phyloP scores from a whole-genome alignment of 2,888 invertebrate species.

The Drosophila gaucha region DNA sequence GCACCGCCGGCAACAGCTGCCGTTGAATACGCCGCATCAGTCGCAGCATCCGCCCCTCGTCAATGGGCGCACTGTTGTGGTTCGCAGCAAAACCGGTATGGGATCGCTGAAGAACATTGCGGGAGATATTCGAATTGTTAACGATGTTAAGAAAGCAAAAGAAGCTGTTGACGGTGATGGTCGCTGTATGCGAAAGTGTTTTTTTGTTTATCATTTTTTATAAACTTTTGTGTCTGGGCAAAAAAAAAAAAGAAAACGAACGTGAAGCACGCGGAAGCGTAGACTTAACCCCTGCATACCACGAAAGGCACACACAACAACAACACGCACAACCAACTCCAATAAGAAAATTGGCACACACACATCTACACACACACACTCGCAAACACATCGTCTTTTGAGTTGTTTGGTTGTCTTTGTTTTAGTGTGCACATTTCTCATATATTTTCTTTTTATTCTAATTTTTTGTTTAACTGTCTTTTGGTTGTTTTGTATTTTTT shows the following conservation, averaged over 20 bases:
- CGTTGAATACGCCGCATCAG: constrained; percentile 22
- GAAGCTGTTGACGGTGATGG: constrained; percentile 45
- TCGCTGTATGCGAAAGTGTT: constrained; percentile 41
- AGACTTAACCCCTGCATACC: constrained; percentile 2
- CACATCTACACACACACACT: constrained; percentile 2
- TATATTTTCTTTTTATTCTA: not conserved
- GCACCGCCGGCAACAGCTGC: constrained; percentile 64
- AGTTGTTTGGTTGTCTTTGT: constrained; percentile 23
- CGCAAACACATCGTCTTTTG: constrained; percentile 35
- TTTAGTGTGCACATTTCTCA: constrained; percentile 44
- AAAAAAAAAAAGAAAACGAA: constrained; percentile 44
- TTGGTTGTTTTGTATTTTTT: constrained; percentile 27
- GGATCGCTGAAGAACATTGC: constrained; percentile 15
- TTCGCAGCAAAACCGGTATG: constrained; percentile 57
- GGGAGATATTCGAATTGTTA: constrained; percentile 1
- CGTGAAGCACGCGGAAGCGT: constrained; percentile 66
- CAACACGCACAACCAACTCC: constrained; percentile 16
- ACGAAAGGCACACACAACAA: constrained; percentile 14
- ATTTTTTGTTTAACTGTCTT: constrained; percentile 10
- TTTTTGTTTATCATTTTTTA: constrained; percentile 4
- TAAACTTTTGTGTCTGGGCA: constrained; percentile 17
- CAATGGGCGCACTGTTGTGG: constrained; percentile 40
- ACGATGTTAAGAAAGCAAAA: constrained; percentile 4
- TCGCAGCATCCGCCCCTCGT: constrained; percentile 20
- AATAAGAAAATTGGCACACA: constrained; percentile 13